phyloP scores from a whole-genome alignment of 2,888 invertebrate species.

The Pegoplata infirma region DNA sequence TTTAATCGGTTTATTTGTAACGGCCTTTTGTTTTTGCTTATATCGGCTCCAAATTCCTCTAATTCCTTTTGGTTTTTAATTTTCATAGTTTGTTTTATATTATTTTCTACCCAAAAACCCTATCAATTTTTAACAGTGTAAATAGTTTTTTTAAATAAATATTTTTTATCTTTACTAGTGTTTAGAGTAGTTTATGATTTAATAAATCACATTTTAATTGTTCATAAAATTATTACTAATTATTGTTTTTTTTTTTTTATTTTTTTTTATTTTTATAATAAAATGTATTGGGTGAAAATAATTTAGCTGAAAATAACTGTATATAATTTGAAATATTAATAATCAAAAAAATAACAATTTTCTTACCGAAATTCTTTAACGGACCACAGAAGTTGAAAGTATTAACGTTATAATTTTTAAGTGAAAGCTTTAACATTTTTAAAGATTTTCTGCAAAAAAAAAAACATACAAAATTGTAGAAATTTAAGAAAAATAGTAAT shows the following conservation, averaged over 20 bases:
- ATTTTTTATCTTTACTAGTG: too few relatives aligned
- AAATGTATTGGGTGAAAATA: background rate
- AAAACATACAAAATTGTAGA: too few relatives aligned
- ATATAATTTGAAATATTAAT: background rate
- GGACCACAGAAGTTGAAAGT: too few relatives aligned
- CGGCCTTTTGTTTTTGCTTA: conserved; percentile 2
- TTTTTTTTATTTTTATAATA: background rate
- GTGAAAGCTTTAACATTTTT: too few relatives aligned
- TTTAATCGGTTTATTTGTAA: too few relatives aligned
- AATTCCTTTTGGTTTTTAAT: background rate
- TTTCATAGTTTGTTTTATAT: background rate
- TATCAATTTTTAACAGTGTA: conserved; percentile 20
- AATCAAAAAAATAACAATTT: conserved; percentile 1
- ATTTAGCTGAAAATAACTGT: conserved; percentile 18
- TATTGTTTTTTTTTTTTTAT: background rate
- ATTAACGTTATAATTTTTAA: too few relatives aligned
- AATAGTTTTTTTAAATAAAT: conserved; percentile 16
- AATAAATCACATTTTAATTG: conserved; percentile 27
- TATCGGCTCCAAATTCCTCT: background rate
- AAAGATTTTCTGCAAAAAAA: too few relatives aligned
- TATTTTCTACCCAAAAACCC: background rate
- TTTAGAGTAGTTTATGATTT: conserved; percentile 1
- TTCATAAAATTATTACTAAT: conserved; percentile 30
- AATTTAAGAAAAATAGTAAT: too few relatives aligned
- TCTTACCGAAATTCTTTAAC: background rate